Base-by-base conservation (phyloP, 1,140 invertebrate species). In the Aphidius gifuensis region DNA sequence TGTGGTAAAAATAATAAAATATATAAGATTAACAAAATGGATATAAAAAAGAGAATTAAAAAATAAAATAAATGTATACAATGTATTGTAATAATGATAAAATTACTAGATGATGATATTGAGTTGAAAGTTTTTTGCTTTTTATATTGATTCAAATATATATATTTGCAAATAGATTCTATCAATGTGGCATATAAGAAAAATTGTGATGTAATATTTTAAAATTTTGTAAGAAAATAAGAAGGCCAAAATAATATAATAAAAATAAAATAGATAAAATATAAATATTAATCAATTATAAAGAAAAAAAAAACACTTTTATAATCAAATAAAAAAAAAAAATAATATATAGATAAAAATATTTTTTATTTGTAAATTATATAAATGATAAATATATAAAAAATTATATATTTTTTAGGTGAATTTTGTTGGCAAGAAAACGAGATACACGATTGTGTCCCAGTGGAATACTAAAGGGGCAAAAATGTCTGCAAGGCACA, bases 401-500 rank as follows among this genome's bases (percentile, higher is more conserved):
- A 16, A 16, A 16, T 0, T 16, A 16, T 16, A 16, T 7, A 44
- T 44, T 7, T 32, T 4, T 32, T 4, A 32, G 23, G 23, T 32
- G 4, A 32, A 32, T 32, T 32, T 32, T 4, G 23, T 32, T 32
- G 23, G 23, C 2, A 32, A 2, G 23, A 32, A 3, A 3, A 32
- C 23, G 23, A 32, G 23, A 32, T 32, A 2, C 4, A 32, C 23
- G 23, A 44, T 11, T 44, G 5, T 8, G 43, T 44, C 43, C 5
- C 4, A 48, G 43, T 43, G 48, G 55, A 61, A 58, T 57, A 57
- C 43, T 21, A 64, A 58, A 56, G 48, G 44, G 57, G 56, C 54
- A 54, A 23, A 44, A 39, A 39, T 63, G 57, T 53, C 69, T 68
- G 68, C 66, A 69, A 68, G 66, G 66, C 70, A 72, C 70, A 75